Conservation (phyloP, 2,113 vertebrate species). For the Prolemur simus region DNA sequence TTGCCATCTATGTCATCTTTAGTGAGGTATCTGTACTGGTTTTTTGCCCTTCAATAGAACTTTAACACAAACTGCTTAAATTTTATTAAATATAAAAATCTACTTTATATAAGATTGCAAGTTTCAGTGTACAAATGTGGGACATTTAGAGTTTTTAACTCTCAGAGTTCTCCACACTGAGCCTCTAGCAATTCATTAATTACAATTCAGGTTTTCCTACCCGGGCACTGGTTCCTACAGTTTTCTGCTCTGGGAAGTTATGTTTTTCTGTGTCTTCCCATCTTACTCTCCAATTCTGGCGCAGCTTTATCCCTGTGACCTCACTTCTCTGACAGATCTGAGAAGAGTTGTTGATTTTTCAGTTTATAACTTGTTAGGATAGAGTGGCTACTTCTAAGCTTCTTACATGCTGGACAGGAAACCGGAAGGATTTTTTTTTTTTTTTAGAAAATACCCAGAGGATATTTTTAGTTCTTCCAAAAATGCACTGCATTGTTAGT, state of each 20-base stretch:
- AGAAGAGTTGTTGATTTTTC: background rate
- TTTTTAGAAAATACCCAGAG: background rate
- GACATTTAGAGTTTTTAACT: background rate
- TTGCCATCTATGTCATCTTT: background rate
- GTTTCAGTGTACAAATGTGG: background rate
- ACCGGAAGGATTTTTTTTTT: background rate
- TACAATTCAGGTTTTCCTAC: background rate
- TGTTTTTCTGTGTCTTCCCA: background rate
- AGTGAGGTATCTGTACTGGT: background rate
- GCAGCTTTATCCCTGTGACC: background rate
- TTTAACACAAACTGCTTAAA: background rate
- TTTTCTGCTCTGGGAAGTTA: background rate
- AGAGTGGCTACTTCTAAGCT: background rate
- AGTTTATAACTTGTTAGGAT: background rate
- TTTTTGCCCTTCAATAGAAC: background rate
- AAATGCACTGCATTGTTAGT: background rate
- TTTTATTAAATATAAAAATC: background rate
- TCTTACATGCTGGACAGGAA: background rate
- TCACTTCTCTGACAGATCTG: background rate
- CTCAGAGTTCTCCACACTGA: background rate
- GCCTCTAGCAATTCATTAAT: background rate
- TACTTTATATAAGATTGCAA: background rate
- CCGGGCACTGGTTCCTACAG: background rate
- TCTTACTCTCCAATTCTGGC: background rate
- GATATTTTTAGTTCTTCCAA: conserved; percentile 56